Evolutionary conservation across 2,113 vertebrate genomes (phyloP).

Genomic region (Thamnaconus septentrionalis): DNA sequence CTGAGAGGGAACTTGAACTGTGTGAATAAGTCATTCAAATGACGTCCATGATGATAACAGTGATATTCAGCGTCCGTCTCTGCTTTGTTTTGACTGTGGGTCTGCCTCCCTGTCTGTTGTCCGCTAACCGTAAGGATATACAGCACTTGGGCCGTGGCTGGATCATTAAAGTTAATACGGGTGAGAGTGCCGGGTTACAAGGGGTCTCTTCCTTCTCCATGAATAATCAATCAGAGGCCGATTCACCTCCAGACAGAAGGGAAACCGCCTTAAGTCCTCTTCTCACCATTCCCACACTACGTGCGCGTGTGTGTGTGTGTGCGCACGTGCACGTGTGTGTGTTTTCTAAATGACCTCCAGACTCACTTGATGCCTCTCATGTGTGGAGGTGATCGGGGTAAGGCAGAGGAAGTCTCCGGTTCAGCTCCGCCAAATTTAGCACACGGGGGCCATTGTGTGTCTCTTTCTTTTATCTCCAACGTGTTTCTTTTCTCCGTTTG

Average conservation of each 20-base stretch:
- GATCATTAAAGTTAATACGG: slow-evolving; percentile 58
- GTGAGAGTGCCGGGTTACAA: slow-evolving; percentile 43
- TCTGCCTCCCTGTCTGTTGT: not conserved
- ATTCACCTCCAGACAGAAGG: slow-evolving; percentile 51
- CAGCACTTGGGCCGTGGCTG: slow-evolving; percentile 31
- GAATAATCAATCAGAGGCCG: slow-evolving; percentile 47
- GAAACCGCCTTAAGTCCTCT: slow-evolving; percentile 32
- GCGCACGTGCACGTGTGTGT: slow-evolving; percentile 1
- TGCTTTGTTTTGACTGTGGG: not conserved
- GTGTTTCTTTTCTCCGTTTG: not conserved
- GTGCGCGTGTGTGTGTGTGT: slow-evolving; percentile 1
- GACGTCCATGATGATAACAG: not conserved
- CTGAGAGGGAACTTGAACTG: too few relatives aligned
- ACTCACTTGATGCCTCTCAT: slow-evolving; percentile 28
- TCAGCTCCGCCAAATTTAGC: slow-evolving; percentile 35
- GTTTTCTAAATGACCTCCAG: slow-evolving; percentile 50
- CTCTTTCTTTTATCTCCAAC: not conserved
- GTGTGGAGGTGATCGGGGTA: slow-evolving; percentile 51
- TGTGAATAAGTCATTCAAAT: too few relatives aligned
- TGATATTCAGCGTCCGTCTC: not conserved
- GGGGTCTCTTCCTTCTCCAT: slow-evolving; percentile 48
- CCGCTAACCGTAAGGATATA: slow-evolving; percentile 17
- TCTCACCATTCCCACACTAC: slow-evolving; percentile 31
- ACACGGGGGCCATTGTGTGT: slow-evolving; percentile 12
- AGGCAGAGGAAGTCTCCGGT: slow-evolving; percentile 46